phyloP scores from a whole-genome alignment of 2,888 invertebrate species.

The Acholoe squamosa region DNA sequence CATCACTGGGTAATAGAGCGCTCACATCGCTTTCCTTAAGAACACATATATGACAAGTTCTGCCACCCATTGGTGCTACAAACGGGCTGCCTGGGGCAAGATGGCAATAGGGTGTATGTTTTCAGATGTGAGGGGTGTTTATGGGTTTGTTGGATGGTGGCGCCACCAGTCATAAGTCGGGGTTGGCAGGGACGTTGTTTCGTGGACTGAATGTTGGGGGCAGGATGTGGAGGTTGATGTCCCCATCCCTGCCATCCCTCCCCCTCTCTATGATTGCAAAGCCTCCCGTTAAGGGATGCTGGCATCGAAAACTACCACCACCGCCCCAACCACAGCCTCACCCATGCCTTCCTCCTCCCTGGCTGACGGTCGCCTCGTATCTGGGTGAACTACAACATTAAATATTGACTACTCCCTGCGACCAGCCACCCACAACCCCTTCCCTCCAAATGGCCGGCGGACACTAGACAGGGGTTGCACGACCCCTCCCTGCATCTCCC shows the following conservation, averaged over 20 bases:
- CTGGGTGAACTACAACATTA: conserved; percentile 45
- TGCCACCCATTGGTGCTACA: background rate
- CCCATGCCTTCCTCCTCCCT: no score
- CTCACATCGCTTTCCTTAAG: background rate
- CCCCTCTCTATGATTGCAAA: no score
- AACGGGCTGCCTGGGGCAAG: background rate
- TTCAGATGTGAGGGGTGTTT: background rate
- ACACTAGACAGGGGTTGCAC: conserved; percentile 14
- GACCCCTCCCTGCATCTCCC: background rate
- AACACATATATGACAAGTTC: background rate
- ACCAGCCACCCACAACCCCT: conserved; percentile 25
- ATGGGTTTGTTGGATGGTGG: background rate
- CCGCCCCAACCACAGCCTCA: background rate
- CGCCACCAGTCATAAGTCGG: background rate
- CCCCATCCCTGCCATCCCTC: no score
- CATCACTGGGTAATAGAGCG: background rate
- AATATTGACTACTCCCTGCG: conserved; percentile 8
- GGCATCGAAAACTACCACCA: background rate
- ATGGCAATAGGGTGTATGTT: background rate
- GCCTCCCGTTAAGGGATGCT: background rate
- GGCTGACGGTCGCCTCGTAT: background rate
- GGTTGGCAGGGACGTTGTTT: background rate
- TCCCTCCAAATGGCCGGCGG: background rate
- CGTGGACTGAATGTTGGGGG: background rate
- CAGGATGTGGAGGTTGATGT: background rate